Base-by-base conservation (phyloP, 2,888 invertebrate species). In the Spilarctia lutea region DNA sequence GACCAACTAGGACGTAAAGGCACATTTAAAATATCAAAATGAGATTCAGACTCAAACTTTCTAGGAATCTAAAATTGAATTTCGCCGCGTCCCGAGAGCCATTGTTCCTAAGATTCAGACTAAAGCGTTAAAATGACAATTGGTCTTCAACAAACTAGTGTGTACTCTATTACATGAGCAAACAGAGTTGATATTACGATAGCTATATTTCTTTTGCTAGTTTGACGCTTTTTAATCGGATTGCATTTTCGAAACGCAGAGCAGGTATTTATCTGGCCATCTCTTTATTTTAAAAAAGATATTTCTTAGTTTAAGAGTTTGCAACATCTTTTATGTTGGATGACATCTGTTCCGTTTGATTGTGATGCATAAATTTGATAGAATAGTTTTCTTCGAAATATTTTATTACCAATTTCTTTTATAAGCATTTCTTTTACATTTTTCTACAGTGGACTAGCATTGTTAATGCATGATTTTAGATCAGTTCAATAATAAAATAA, bases 1-100 rank as follows among this genome's bases (percentile, higher is more conserved):
- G 65, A 72, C 72, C 73, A 76, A 79, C 75, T 74, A 75, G 75
- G 81, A 80, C 82, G 83, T 81, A 83, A 85, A 88, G 88, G 87
- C 88, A 88, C 88, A 87, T 90, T 89, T 87, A 87, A 88, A 88
- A 89, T 87, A 89, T 88, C 89, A 87, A 89, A 91, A 91, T 87
- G 89, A 89, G 87, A 89, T 89, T 87, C 85, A 75, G 82, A 79
- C 83, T 79, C 82, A 84, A 90, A 90, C 89, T 91, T 73, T 87
- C 87, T 83, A 85, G 84, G 87, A 86, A 88, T 88, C 87, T 88
- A 83, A 90, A 91, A 92, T 91, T 91, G 90, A 91, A 92, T 92
- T 91, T 85, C 87, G 78, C 81, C 79, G 75, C 87, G 86, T 88
- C 87, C 84, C 76, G 78, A 80, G 76, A 75, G 75, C 83, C 82